A percentile compares a stretch with the other conserved stretches of the same genome.
Evolutionary conservation across 2,888 invertebrate genomes (phyloP).

Genomic region (Tiphia femorata): DNA sequence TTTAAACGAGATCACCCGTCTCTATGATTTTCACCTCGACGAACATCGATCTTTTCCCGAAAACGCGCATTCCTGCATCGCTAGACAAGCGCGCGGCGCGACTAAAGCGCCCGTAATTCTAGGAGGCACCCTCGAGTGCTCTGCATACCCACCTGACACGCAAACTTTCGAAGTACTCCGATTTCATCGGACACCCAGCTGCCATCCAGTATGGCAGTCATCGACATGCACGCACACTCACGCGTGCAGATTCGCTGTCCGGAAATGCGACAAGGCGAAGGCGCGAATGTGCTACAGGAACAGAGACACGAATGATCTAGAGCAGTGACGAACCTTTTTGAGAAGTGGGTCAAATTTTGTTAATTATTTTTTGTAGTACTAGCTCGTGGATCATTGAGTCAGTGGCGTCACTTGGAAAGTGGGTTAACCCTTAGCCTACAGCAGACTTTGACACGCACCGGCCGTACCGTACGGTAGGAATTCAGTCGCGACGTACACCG

Average conservation of each 20-base stretch:
- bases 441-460: no score
- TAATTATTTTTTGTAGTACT: no score
- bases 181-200: slow-evolving; percentile 11
- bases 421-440: no score
- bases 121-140: slow-evolving; percentile 36
- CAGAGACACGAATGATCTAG: not conserved
- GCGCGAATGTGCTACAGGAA: not conserved
- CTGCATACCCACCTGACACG: slow-evolving; percentile 37
- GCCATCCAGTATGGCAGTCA: not conserved
- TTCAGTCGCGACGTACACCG: no score
- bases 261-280: no score
- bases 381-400: slow-evolving; percentile 8
- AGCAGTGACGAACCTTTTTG: no score
- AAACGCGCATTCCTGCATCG: slow-evolving; percentile 21
- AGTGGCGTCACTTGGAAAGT: no score
- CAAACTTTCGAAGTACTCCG: slow-evolving; percentile 34
- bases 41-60: slow-evolving; percentile 15
- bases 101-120: slow-evolving; percentile 36
- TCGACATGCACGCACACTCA: not conserved
- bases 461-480: no score
- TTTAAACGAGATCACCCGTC: no score
- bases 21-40: not conserved
- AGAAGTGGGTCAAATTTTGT: no score
- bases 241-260: not conserved
- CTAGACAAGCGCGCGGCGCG: slow-evolving; percentile 14